Evolutionary conservation across 2,113 vertebrate genomes (phyloP).

Genomic region (Pollachius pollachius): DNA sequence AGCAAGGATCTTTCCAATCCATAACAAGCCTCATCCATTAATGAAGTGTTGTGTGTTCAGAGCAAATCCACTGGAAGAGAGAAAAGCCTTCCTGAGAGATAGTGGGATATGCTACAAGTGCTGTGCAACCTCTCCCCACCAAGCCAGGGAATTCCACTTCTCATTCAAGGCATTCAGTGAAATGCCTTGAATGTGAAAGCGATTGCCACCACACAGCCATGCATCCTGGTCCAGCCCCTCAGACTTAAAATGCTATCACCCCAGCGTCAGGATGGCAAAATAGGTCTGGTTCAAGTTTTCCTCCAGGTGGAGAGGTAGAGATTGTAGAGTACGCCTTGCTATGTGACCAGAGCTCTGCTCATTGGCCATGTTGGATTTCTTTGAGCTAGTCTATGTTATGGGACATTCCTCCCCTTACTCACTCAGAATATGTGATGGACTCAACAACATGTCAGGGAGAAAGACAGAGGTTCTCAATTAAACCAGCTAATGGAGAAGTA

Average conservation of each 20-base stretch:
- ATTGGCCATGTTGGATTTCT: background rate
- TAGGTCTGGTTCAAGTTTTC: background rate
- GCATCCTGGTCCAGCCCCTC: background rate
- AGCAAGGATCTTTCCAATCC: constrained; percentile 1
- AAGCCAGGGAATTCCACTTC: background rate
- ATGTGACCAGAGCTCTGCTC: background rate
- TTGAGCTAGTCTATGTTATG: background rate
- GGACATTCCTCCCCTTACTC: background rate
- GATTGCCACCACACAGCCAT: background rate
- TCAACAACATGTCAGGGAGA: background rate
- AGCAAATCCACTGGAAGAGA: constrained; percentile 1
- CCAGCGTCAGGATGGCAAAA: background rate
- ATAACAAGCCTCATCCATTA: constrained; percentile 13
- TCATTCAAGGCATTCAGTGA: background rate
- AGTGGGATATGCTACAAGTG: constrained; percentile 16
- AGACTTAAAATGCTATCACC: background rate
- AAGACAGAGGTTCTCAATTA: background rate
- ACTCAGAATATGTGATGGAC: constrained; percentile 6
- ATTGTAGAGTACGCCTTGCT: constrained; percentile 2
- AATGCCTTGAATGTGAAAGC: background rate
- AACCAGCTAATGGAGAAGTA: background rate
- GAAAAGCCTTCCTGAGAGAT: constrained; percentile 11
- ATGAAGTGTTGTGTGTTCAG: constrained; percentile 8
- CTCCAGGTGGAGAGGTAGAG: background rate
- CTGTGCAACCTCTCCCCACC: background rate